Evolutionary conservation across 2,888 invertebrate species (phyloP).

Genomic region (Pherbina coryleti): DNA sequence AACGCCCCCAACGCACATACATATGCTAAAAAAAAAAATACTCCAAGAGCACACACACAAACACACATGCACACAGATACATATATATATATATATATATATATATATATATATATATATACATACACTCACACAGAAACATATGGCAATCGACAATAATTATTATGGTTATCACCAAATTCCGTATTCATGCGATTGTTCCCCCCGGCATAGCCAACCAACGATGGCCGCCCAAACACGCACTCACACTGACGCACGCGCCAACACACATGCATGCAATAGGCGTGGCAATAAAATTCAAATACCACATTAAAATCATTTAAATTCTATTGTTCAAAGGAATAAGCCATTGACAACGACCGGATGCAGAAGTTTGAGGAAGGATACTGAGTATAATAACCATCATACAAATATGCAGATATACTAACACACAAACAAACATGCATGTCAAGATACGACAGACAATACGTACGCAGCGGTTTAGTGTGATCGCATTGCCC

Average conservation of each 20-base stretch:
- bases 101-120: no score
- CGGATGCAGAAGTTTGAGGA: background rate
- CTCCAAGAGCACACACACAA: no score
- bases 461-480: no score
- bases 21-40: no score
- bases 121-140: background rate
- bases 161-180: constrained; percentile 45
- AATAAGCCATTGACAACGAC: constrained; percentile 21
- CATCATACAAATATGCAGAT: no score
- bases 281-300: constrained; percentile 56
- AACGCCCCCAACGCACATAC: no score
- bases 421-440: no score
- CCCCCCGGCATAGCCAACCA: background rate
- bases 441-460: no score
- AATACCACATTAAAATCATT: constrained; percentile 64
- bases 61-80: no score
- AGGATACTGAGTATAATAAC: no score
- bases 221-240: background rate
- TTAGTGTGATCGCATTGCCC: no score
- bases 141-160: constrained; percentile 45
- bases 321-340: constrained; percentile 61
- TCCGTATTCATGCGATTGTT: constrained; percentile 44
- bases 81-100: no score
- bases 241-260: background rate
- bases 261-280: constrained; percentile 10